Evolutionary conservation across 1,140 invertebrate genomes (phyloP).

Genomic region (Ylistrum balloti): DNA sequence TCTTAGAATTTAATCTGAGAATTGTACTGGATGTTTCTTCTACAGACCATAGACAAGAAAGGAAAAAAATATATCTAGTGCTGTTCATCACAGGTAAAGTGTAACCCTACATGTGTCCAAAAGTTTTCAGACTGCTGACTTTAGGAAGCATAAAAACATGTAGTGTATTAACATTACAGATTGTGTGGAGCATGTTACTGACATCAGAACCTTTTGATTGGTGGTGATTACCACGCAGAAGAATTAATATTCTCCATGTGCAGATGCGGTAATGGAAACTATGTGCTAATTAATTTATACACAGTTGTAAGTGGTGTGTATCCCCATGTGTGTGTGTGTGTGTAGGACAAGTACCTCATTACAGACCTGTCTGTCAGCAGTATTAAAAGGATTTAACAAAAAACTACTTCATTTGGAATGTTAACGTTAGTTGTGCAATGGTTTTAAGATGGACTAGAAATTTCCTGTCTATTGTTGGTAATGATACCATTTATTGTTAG

Average conservation of each 20-base stretch:
- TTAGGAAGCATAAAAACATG: neutral
- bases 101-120: neutral
- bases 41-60: too few relatives aligned
- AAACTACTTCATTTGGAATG: too few relatives aligned
- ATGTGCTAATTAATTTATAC: slow-evolving; percentile 40
- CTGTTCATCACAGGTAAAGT: neutral
- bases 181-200: neutral
- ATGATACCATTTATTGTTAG: too few relatives aligned
- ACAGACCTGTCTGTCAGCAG: too few relatives aligned
- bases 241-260: slow-evolving; percentile 27
- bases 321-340: neutral
- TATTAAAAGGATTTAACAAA: too few relatives aligned
- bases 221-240: neutral
- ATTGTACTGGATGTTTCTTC: neutral
- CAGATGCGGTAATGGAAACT: neutral
- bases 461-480: neutral
- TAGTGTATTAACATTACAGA: neutral
- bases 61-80: neutral
- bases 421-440: too few relatives aligned
- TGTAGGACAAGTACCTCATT: neutral
- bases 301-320: neutral
- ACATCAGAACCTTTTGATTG: neutral
- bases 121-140: neutral
- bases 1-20: too few relatives aligned
- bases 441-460: neutral